Conservation (phyloP, 2,888 invertebrate genomes). For the Bruchidius siliquastri region DNA sequence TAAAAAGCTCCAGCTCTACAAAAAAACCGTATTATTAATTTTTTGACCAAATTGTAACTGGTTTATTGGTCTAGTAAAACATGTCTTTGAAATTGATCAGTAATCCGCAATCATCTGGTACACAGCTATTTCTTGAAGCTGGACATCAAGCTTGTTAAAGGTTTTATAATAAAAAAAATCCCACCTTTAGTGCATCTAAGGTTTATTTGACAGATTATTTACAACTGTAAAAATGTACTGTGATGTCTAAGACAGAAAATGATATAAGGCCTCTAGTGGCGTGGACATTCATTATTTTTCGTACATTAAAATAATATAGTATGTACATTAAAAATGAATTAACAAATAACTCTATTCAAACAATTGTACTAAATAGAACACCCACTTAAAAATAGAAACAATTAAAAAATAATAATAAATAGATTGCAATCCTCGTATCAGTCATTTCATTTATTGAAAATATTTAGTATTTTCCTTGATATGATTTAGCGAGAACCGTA, state of each 20-base stretch:
- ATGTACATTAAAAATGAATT: neutral
- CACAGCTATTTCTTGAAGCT: too few species aligned
- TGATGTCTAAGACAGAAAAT: slow-evolving; percentile 23
- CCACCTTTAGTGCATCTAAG: slow-evolving; percentile 10
- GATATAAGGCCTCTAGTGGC: slow-evolving; percentile 7
- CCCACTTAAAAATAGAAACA: slow-evolving; percentile 1
- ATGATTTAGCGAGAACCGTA: too few species aligned
- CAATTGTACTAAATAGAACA: slow-evolving; percentile 2
- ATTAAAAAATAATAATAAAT: neutral
- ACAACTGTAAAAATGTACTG: slow-evolving; percentile 22
- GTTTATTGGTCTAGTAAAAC: too few species aligned
- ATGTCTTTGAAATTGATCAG: too few species aligned
- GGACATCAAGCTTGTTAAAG: too few species aligned
- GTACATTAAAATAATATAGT: neutral
- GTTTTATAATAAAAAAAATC: neutral
- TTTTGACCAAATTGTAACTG: too few species aligned
- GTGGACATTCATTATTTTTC: slow-evolving; percentile 1
- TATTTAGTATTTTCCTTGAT: neutral
- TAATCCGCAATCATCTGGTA: too few species aligned
- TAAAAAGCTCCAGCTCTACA: too few species aligned
- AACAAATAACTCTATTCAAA: neutral
- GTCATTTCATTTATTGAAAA: neutral
- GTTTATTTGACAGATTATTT: slow-evolving; percentile 18
- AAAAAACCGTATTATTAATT: too few species aligned
- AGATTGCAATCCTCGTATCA: neutral